Evolutionary conservation across 2,113 vertebrate species (phyloP).

Genomic region (Nesoenas mayeri): DNA sequence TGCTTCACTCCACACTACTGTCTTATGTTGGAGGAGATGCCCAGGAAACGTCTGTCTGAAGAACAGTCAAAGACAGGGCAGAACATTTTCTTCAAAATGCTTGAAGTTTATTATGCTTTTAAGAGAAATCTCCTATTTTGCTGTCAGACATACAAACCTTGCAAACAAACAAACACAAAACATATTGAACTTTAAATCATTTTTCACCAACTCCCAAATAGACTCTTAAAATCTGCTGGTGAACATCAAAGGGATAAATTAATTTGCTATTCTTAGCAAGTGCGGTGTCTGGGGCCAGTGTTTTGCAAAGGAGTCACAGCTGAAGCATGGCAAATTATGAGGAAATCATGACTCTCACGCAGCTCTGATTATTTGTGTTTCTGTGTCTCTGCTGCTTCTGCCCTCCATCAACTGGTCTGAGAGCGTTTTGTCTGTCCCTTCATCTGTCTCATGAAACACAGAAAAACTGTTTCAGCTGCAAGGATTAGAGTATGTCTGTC

Average conservation of each 20-base stretch:
- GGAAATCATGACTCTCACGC: not conserved
- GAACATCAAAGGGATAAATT: not conserved
- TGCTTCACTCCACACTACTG: not conserved
- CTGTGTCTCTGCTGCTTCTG: not conserved
- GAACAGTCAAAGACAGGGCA: not conserved
- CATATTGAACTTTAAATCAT: not conserved
- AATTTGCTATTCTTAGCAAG: not conserved
- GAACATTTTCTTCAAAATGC: not conserved
- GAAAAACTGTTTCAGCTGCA: not conserved
- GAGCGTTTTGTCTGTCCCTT: not conserved
- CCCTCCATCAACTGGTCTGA: not conserved
- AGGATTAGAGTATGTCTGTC: not conserved
- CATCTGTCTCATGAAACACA: not conserved
- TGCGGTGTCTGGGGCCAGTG: not conserved
- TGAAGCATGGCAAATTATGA: slow-evolving; percentile 22
- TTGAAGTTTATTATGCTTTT: not conserved
- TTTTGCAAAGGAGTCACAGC: slow-evolving; percentile 17
- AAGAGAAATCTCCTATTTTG: not conserved
- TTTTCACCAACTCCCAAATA: not conserved
- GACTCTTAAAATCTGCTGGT: not conserved
- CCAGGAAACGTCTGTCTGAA: not conserved
- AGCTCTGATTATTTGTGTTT: not conserved
- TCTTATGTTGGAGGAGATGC: not conserved
- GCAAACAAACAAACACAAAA: not conserved
- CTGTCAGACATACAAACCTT: accelerated